Evolutionary conservation across 1,140 invertebrate genomes (phyloP).

Genomic region (Drosophila mojavensis): DNA sequence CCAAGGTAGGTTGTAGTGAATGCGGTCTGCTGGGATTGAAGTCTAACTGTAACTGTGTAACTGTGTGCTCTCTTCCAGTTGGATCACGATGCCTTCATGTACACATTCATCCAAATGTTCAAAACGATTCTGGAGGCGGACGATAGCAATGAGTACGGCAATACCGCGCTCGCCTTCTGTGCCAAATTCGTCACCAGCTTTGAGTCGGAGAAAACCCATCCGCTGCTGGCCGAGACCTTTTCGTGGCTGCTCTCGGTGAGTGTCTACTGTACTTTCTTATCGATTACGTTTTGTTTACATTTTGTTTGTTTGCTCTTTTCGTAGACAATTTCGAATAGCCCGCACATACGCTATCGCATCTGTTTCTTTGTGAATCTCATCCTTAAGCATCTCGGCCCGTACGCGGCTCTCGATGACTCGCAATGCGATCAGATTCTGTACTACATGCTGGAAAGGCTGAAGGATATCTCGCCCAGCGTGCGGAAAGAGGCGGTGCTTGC

Average conservation of each 20-base stretch:
- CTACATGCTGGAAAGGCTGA: constrained; percentile 88
- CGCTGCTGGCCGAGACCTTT: constrained; percentile 86
- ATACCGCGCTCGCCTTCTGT: constrained; percentile 87
- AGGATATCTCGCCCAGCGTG: constrained; percentile 86
- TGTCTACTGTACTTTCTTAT: constrained; percentile 50
- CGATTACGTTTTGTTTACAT: constrained; percentile 9
- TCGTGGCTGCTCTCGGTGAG: constrained; percentile 84
- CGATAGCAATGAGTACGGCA: constrained; percentile 87
- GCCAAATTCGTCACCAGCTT: constrained; percentile 87
- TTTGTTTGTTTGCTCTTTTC: background rate
- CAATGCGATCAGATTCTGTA: constrained; percentile 89
- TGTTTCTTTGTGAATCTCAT: constrained; percentile 91
- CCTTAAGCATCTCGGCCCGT: constrained; percentile 89
- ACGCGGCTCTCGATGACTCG: constrained; percentile 91
- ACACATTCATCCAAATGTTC: constrained; percentile 85
- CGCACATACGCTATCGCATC: constrained; percentile 88
- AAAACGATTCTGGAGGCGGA: constrained; percentile 86
- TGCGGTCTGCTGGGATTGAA: no score
- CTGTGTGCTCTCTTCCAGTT: constrained; percentile 71
- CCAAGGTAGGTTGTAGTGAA: constrained; percentile 83
- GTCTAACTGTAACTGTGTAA: background rate
- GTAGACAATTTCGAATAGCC: constrained; percentile 71
- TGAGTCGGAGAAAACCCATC: constrained; percentile 85
- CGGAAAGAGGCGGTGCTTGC: constrained; percentile 91
- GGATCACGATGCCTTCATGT: constrained; percentile 84